Base-by-base conservation (phyloP, 2,888 invertebrate species). In the Adelognathus sp. region DNA sequence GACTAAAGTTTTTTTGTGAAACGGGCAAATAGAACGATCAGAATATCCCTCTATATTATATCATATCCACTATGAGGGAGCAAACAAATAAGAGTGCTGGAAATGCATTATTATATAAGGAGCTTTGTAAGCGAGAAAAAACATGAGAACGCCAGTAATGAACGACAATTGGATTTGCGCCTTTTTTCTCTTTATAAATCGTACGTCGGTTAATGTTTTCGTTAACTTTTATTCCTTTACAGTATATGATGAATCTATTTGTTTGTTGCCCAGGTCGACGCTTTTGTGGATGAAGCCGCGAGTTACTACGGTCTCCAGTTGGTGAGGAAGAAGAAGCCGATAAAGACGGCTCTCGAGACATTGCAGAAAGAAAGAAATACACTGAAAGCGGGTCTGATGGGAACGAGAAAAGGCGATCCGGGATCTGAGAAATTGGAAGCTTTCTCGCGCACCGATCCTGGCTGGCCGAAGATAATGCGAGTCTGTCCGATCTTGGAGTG, bases 401-500 rank as follows among this genome's bases (percentile, higher is more conserved):
- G 99, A 6, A 97, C 96, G 3, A 93, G 99, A 79, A 93, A 94
- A 66, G 96, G 96, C 0, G 99, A 99, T 92, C 98, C 98, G 0
- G 95, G 94, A 87, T 95, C 96, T 61, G 92, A 94, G 81, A 91
- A 94, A 82, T 91, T 97, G 64, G 89, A 94, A 39, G 92, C 93
- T 79, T 95, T 97, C 92, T 94, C 96, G 95, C 93, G 93, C 91
- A 99, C 99, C 0, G 99, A 99, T 91, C 87, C 93, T 0, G 95
- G 93, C 82, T 99, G 99, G 99, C 99, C 99, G 0, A 94, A 95
- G 85, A 92, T 98, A 81, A 95, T 98, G 93, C 93, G 99, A 56
- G 95, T 98, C 3, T 97, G 95, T 87, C 99, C 99, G 0, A 92
- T 99, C 14, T 92, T 99, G n/a, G 95, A 97, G 86, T 99, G 99